phyloP scores from a whole-genome alignment of 2,888 invertebrate genomes.

The Melipona beecheii region DNA sequence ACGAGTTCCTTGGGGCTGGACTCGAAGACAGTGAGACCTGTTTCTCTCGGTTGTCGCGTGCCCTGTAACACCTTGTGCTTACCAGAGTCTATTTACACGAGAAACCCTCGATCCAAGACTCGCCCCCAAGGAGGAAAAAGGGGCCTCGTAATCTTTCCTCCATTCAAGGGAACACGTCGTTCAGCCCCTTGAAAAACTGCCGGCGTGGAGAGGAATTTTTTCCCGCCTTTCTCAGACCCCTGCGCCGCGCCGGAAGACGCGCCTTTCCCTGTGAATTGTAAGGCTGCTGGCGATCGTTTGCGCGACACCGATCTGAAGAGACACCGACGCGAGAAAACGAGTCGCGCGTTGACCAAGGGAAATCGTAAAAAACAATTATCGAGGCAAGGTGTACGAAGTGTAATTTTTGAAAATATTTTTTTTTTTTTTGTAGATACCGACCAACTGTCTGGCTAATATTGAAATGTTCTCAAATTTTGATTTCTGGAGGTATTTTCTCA shows the following conservation, averaged over 20 bases:
- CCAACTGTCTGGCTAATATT: no score
- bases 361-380: no score
- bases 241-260: constrained; percentile 44
- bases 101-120: constrained; percentile 65
- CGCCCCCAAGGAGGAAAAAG: constrained; percentile 49
- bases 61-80: constrained; percentile 73
- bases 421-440: no score
- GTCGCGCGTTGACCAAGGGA: no score
- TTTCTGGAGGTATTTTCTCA: no score
- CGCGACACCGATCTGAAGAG: constrained; percentile 10
- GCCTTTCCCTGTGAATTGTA: constrained; percentile 6
- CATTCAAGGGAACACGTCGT: constrained; percentile 63
- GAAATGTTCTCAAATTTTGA: no score
- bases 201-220: constrained; percentile 33
- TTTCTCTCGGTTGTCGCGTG: constrained; percentile 56
- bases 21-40: constrained; percentile 72
- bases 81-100: constrained; percentile 69
- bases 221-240: not conserved
- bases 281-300: constrained; percentile 32
- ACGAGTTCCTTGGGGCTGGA: constrained; percentile 28
- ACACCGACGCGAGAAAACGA: not conserved
- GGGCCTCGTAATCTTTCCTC: constrained; percentile 67
- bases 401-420: no score
- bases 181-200: constrained; percentile 47
- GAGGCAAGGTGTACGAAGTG: no score